Base-by-base conservation (phyloP, 2,113 vertebrate genomes). In the Lipophrys pholis region DNA sequence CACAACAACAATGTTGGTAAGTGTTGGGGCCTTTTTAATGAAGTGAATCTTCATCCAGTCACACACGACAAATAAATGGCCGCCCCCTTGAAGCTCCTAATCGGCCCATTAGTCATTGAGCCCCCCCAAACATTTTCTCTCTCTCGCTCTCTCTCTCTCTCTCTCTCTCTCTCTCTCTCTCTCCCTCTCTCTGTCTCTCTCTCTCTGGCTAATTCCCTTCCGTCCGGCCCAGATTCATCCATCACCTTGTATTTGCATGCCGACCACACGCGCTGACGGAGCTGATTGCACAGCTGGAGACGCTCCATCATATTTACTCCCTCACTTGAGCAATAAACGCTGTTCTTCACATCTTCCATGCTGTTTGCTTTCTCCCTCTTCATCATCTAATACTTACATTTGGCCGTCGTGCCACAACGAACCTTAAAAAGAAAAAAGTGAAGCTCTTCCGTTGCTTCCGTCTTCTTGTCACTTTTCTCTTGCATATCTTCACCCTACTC, bases 31-130 rank as follows among this genome's bases (percentile, higher is more conserved):
- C 72, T 91, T 91, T 88, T 90, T 93, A 93, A 94, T 93, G 89
- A 93, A 91, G 90, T 84, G 87, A 86, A 87, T 92, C 90, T 90
- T 89, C 83, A 85, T 93, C 89, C 86, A 92, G 86, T 93, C 92
- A 93, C 80, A 88, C 89, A 81, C 77, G 64, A 86, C 90, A 92
- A 91, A 93, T 89, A 92, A 93, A 93, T 91, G 82, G 69, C 85
- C 63, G 46, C 87, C 89, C 77, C 82, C 88, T 87, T 66, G 62
- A 89, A 87, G 88, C 89, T 88, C 86, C 84, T 92, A 90, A 93
- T 90, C 79, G 89, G 81, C 82, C 91, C 90, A 93, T 93, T 93
- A 93, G 90, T 93, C 90, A 91, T 88, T 15, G 38, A 83, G 88
- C 67, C 65, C 80, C 83, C 84, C 69, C 82, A 76, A 82, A 30